Evolutionary conservation across 2,797 vertebrate species (phyloP).

Genomic region (Gymnocypris eckloni): DNA sequence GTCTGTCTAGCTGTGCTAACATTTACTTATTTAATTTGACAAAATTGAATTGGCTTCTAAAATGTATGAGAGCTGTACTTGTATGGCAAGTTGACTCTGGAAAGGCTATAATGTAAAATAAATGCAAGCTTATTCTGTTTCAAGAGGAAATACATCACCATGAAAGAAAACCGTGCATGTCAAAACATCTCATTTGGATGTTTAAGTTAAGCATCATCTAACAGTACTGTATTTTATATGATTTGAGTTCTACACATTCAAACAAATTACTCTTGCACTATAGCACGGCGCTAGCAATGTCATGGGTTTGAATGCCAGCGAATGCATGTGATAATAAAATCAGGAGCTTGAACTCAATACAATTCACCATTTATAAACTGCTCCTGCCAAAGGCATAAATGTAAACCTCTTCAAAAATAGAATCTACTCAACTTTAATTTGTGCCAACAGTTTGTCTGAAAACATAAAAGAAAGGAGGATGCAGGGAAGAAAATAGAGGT

Average conservation of each 20-base stretch:
- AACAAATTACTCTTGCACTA: neutral
- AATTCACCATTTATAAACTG: neutral
- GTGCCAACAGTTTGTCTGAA: neutral
- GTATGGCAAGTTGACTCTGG: neutral
- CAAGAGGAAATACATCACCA: neutral
- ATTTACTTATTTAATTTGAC: neutral
- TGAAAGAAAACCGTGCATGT: neutral
- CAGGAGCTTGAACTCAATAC: neutral
- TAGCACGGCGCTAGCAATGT: neutral
- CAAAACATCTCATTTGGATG: neutral
- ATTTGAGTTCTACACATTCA: neutral
- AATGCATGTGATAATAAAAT: neutral
- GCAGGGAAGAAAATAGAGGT: slow-evolving; percentile 6
- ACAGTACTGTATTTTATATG: neutral
- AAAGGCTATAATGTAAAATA: neutral
- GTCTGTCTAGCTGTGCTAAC: neutral
- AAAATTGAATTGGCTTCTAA: neutral
- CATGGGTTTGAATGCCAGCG: neutral
- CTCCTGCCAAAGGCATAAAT: neutral
- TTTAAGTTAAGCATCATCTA: neutral
- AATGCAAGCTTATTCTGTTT: neutral
- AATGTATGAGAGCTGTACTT: neutral
- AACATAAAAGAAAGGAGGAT: neutral
- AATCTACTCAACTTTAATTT: slow-evolving; percentile 8
- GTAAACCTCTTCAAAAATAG: neutral